phyloP scores from a whole-genome alignment of 2,113 vertebrate species.

The Grantiella picta region DNA sequence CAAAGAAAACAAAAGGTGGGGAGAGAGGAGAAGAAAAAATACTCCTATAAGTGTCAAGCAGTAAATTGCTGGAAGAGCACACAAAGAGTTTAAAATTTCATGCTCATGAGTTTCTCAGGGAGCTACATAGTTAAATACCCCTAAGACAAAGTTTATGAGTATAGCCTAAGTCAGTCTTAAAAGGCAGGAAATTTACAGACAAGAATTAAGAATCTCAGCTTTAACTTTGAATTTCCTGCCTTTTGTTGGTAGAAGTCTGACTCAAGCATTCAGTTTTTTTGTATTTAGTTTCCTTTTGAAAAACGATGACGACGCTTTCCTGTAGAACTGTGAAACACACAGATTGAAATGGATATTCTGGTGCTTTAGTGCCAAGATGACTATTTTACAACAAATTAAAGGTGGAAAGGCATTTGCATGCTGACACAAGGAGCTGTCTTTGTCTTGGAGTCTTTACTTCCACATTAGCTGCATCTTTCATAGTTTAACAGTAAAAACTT shows the following conservation, averaged over 20 bases:
- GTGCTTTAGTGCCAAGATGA: background rate
- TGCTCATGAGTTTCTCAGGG: background rate
- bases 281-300: constrained; percentile 41
- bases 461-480: background rate
- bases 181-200: constrained; percentile 60
- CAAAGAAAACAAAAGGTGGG: background rate
- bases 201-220: constrained; percentile 44
- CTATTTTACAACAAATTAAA: constrained; percentile 5
- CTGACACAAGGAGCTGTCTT: background rate
- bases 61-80: background rate
- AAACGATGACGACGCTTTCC: constrained; percentile 4
- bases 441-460: background rate
- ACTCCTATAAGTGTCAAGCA: background rate
- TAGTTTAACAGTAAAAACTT: background rate
- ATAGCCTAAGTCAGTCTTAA: constrained; percentile 22
- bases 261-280: constrained; percentile 12
- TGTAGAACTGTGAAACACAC: constrained; percentile 27
- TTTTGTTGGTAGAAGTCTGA: constrained; percentile 54
- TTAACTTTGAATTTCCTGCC: constrained; percentile 50
- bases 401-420: background rate
- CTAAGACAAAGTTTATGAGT: background rate
- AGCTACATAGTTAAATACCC: background rate
- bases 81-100: background rate
- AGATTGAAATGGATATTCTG: constrained; percentile 18
- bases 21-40: background rate